Evolutionary conservation across 53 echinoderm and acorn worm species (phyloP).

Genomic region (Luidia sarsii): DNA sequence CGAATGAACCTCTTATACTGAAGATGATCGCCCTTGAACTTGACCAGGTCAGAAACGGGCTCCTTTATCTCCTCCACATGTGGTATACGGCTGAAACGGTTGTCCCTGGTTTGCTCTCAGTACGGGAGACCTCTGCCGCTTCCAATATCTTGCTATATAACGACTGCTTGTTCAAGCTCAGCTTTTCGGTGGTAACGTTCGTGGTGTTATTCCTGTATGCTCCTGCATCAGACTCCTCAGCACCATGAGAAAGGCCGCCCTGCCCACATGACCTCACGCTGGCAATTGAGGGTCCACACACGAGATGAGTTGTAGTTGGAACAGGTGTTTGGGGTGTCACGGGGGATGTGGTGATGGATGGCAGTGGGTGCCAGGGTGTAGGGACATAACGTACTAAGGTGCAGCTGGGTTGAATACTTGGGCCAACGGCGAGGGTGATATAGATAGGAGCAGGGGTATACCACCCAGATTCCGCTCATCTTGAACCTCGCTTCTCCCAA

Average conservation of each 20-base stretch:
- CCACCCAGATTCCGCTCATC: slow-evolving; percentile 9
- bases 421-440: neutral
- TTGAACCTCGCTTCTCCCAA: slow-evolving; percentile 19
- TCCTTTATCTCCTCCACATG: slow-evolving; percentile 27
- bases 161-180: slow-evolving; percentile 36
- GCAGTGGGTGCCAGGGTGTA: neutral
- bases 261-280: neutral
- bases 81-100: slow-evolving; percentile 1
- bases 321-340: neutral
- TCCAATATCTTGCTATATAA: slow-evolving; percentile 48
- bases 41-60: slow-evolving; percentile 12
- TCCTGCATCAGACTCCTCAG: neutral
- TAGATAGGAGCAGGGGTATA: neutral
- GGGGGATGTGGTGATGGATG: neutral
- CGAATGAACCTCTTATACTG: slow-evolving; percentile 14
- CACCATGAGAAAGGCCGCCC: neutral
- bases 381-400: neutral
- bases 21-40: slow-evolving; percentile 36
- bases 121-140: neutral
- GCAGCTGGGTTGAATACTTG: slow-evolving; percentile 7
- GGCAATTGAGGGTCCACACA: neutral
- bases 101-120: neutral
- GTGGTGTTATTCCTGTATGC: neutral
- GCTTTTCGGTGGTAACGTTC: no score
- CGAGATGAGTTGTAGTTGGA: neutral